phyloP scores from a whole-genome alignment of 2,113 vertebrate species.

The Anarrhichthys ocellatus region DNA sequence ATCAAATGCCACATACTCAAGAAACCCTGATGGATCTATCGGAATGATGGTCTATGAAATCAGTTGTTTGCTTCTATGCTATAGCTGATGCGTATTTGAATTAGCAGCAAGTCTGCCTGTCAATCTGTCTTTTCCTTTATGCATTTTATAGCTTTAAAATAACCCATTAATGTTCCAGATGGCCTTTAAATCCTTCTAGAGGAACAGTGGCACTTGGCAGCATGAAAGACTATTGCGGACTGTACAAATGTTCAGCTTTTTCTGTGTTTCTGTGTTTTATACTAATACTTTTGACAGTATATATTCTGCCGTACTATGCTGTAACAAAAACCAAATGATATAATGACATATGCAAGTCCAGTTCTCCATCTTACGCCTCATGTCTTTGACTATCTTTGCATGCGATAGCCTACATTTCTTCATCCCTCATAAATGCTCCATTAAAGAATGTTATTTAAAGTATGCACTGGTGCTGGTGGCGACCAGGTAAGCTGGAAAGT shows the following conservation, averaged over 20 bases:
- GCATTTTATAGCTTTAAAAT: conserved; percentile 53
- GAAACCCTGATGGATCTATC: neutral
- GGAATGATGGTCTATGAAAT: conserved; percentile 25
- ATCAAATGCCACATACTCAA: conserved; percentile 1
- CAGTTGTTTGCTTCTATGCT: conserved; percentile 30
- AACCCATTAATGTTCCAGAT: conserved; percentile 33
- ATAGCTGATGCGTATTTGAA: conserved; percentile 29
- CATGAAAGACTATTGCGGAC: conserved; percentile 21
- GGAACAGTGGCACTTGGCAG: conserved; percentile 20
- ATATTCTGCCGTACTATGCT: conserved; percentile 63
- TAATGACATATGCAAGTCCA: conserved; percentile 53
- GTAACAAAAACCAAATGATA: conserved; percentile 68
- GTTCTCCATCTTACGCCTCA: conserved; percentile 34
- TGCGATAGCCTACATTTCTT: conserved; percentile 54
- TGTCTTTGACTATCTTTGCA: conserved; percentile 69
- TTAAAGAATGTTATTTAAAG: conserved; percentile 59
- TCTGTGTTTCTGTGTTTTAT: conserved; percentile 33
- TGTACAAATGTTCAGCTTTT: conserved; percentile 29
- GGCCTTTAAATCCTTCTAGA: conserved; percentile 48
- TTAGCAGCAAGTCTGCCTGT: conserved; percentile 33
- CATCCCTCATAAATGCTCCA: conserved; percentile 47
- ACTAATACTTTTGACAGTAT: conserved; percentile 37
- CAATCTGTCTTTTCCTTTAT: conserved; percentile 39
- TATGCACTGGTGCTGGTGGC: conserved; percentile 68
- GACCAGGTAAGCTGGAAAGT: conserved; percentile 68